Evolutionary conservation across 2,113 vertebrate species (phyloP).

Genomic region (Recurvirostra avosetta): DNA sequence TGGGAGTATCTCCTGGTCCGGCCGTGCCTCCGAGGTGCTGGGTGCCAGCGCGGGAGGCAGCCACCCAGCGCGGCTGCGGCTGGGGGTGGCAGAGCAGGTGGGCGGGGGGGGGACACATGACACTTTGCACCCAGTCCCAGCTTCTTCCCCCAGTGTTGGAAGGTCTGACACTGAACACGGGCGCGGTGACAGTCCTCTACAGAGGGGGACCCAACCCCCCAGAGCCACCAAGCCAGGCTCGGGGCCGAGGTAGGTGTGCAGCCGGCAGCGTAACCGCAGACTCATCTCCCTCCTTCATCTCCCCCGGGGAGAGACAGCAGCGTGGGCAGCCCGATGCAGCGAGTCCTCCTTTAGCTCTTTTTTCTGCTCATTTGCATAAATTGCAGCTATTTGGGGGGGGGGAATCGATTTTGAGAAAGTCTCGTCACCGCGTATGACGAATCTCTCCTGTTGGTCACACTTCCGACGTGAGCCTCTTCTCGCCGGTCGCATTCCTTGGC

Average conservation of each 20-base stretch:
- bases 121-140: accelerated
- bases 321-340: not conserved
- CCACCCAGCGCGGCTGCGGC: accelerated
- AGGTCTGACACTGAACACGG: not conserved
- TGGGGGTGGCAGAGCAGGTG: not conserved
- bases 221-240: accelerated
- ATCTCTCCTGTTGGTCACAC: not conserved
- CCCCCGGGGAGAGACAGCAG: not conserved
- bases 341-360: not conserved
- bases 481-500: not conserved
- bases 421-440: not conserved
- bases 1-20: accelerated
- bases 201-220: not conserved
- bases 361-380: not conserved
- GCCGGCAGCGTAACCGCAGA: accelerated
- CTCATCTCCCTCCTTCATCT: not conserved
- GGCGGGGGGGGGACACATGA: not conserved
- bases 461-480: not conserved
- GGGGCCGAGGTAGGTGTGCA: not conserved
- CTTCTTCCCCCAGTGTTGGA: not conserved
- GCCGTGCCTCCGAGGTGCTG: accelerated
- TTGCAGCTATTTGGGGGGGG: not conserved
- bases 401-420: not conserved
- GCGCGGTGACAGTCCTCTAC: accelerated
- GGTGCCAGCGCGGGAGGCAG: not conserved